phyloP scores from a whole-genome alignment of 2,113 vertebrate genomes.

The Gavia stellata region DNA sequence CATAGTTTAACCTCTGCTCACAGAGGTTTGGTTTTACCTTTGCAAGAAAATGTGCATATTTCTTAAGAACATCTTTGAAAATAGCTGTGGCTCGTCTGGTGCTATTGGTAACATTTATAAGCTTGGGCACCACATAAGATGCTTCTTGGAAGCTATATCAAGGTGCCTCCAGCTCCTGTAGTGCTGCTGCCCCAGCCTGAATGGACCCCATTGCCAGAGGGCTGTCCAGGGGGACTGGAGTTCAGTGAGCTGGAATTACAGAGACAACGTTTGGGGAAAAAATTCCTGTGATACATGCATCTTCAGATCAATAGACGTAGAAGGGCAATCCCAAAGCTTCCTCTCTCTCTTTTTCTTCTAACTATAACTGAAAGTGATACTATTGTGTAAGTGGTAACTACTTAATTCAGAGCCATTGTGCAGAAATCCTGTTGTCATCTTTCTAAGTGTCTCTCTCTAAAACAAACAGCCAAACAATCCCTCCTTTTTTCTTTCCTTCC shows the following conservation, averaged over 20 bases:
- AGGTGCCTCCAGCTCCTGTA: background rate
- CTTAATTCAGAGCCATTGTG: background rate
- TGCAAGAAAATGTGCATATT: background rate
- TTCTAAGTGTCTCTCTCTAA: background rate
- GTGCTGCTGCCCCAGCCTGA: background rate
- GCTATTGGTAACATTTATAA: too few species aligned
- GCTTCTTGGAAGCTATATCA: background rate
- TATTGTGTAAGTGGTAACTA: background rate
- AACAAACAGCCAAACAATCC: background rate
- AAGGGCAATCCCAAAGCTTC: background rate
- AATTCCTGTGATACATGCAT: background rate
- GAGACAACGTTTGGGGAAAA: background rate
- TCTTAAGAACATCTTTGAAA: background rate
- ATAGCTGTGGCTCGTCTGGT: background rate
- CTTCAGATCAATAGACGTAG: background rate
- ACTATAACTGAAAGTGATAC: rapidly evolving
- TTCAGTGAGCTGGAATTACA: background rate
- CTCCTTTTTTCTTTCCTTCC: background rate
- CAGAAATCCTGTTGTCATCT: background rate
- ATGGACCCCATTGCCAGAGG: background rate
- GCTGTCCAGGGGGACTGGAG: background rate
- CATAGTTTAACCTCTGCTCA: background rate
- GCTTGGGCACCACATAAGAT: background rate
- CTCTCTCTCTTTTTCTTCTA: background rate
- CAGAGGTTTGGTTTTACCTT: background rate